Base-by-base conservation (phyloP, 2,113 vertebrate genomes). In the Labeo catla region DNA sequence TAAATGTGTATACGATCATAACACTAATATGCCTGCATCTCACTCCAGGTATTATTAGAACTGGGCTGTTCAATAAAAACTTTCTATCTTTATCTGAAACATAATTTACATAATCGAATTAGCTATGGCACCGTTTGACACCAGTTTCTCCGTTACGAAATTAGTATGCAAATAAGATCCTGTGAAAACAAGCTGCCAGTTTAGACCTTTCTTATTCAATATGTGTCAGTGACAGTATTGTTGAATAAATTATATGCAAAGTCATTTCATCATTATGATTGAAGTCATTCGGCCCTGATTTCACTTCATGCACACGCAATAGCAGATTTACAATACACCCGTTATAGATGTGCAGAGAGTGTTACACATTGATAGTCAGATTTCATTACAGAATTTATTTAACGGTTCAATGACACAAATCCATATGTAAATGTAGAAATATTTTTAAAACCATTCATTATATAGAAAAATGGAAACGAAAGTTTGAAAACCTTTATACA, bases 21-120 rank as follows among this genome's bases (percentile, higher is more conserved):
- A 57, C 43, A 54, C 50, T 84, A 45, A 59, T 74, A 61, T 65
- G 0, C 59, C 8, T 61, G 77, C 28, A 0, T 76, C 45, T 77
- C 78, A 15, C 54, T 52, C 21, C 15, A 81, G 15, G 28, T 49
- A 8, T 88, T 43, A 79, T 66, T 49, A 59, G 49, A 74, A 36
- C 45, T 10, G 50, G 16, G 23, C 78, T 57, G 66, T 72, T 36
- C 34, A 82, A 50, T 68, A 43, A 59, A 49, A 82, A 49, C 52
- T 0, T 34, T 61, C 52, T 54, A 78, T 73, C 10, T 86, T 80
- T 59, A 59, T 83, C 28, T 34, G 52, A 19, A 28, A 39, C 49
- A 13, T n/a, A 43, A 86, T 88, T 70, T 50, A 47, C 84, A 82
- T 85, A 82, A 85, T 85, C 72, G 1, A 68, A 76, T 85, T 45